Conservation (phyloP, 2,797 vertebrate genomes). For the Apodemus agrarius region DNA sequence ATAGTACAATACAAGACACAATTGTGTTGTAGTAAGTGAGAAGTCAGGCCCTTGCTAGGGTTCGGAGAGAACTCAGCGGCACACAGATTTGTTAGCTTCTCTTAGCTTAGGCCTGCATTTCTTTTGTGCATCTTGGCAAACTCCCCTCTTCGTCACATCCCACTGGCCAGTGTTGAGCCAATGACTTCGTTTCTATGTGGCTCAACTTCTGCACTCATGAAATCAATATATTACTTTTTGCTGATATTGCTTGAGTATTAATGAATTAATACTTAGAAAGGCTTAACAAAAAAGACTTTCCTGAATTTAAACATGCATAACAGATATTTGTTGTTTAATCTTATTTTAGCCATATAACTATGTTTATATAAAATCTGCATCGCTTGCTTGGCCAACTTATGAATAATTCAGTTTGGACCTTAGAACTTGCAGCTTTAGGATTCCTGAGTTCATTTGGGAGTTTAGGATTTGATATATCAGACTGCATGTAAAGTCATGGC, state of each 20-base stretch:
- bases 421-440: neutral
- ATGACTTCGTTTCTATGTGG: neutral
- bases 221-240: constrained; percentile 10
- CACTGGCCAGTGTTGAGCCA: neutral
- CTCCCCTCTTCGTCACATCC: neutral
- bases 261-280: constrained; percentile 11
- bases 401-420: constrained; percentile 25
- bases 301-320: neutral
- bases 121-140: neutral
- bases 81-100: neutral
- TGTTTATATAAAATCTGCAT: neutral
- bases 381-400: neutral
- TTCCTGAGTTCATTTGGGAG: neutral
- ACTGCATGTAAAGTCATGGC: neutral
- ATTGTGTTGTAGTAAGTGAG: neutral
- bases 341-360: neutral
- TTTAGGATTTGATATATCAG: constrained; percentile 15
- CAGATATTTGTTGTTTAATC: neutral
- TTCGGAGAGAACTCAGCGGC: neutral
- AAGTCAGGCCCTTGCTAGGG: neutral
- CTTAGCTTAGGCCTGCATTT: neutral
- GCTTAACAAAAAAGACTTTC: neutral
- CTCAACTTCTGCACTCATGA: neutral
- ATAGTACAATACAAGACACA: neutral
- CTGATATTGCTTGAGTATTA: neutral